Evolutionary conservation across 2,888 invertebrate species (phyloP).

Genomic region (Nomada ferruginata): DNA sequence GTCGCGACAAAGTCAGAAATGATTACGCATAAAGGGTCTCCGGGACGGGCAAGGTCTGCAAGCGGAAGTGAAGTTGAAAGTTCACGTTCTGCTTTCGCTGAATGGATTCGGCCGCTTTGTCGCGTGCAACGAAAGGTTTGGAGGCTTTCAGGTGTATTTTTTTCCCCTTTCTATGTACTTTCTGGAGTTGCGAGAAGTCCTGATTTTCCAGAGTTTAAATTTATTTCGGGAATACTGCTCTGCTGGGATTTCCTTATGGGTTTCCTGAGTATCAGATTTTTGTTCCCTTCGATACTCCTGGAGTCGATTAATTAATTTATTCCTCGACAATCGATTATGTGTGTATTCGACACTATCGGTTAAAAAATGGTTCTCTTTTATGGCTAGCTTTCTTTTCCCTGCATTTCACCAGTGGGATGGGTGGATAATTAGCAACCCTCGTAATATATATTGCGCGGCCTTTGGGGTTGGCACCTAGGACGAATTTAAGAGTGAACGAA

Average conservation of each 20-base stretch:
- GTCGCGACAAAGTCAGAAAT: constrained; percentile 72
- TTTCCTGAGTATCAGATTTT: neutral
- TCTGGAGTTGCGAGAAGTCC: neutral
- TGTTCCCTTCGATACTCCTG: neutral
- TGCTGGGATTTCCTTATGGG: neutral
- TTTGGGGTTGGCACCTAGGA: constrained; percentile 77
- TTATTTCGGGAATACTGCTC: neutral
- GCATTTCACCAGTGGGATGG: constrained; percentile 6
- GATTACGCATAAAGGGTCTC: constrained; percentile 64
- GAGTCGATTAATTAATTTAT: neutral
- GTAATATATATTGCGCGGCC: constrained; percentile 74
- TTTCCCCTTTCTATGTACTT: neutral
- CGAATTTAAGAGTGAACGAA: constrained; percentile 69
- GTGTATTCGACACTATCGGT: constrained; percentile 1
- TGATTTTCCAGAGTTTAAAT: neutral
- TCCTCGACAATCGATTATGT: neutral
- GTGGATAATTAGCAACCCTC: constrained; percentile 79
- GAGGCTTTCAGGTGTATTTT: neutral
- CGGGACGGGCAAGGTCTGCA: constrained; percentile 26
- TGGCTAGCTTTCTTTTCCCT: neutral
- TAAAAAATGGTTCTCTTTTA: constrained; percentile 5
- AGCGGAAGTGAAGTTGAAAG: constrained; percentile 50
- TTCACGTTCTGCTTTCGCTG: constrained; percentile 30
- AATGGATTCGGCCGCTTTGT: constrained; percentile 5
- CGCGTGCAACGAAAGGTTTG: neutral